Evolutionary conservation across 2,797 vertebrate species (phyloP), one percentile per base, ranked within the genome.

Genomic region (Macrochelys suwanniensis): DNA sequence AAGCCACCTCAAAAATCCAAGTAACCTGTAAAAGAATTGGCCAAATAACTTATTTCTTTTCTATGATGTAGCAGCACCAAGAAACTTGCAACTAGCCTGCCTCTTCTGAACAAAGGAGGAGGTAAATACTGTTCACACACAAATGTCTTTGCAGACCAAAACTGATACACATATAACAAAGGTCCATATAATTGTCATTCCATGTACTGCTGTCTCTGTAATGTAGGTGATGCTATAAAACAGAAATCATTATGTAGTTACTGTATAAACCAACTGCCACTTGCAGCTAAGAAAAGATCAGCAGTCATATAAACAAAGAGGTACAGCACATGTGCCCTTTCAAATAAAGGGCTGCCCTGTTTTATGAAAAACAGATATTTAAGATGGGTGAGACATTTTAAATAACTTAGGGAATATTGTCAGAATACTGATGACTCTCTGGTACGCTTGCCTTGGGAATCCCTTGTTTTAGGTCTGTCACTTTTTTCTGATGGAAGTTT

Each of bases 401-500:
- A 89, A 47, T 11, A 85, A 56, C 37, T 3, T 84, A 82, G 86
- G 23, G 90, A 51, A 86, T 93, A 45, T 23, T 89, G 51, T 53
- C 86, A 51, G 84, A 96, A 96, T 96, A 91, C 71, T 78, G 94
- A 90, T 59, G 31, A 59, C 28, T 57, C 31, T 88, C 49, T 91
- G 0, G 0, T 53, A 53, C 26, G 8, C 53, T 96, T 53, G 86
- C 9, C 59, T 78, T 88, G 88, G 86, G 93, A 93, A 84, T 94
- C 85, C 77, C 93, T 93, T 92, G 42, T 79, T 92, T 92, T 86
- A 93, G 85, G 37, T 92, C 74, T 96, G 92, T 65, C 95, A 84
- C 74, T 84, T 94, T 92, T 87, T 53, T 74, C 84, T 94, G 96
- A 97, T 15, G 3, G 91, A 95, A 97, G 80, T 59, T 25, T 90